These are phyloP conservation scores for Catharus ustulatus DNA, from an alignment of 2,797 vertebrate genomes.

Conservation along the genomic window DNA sequence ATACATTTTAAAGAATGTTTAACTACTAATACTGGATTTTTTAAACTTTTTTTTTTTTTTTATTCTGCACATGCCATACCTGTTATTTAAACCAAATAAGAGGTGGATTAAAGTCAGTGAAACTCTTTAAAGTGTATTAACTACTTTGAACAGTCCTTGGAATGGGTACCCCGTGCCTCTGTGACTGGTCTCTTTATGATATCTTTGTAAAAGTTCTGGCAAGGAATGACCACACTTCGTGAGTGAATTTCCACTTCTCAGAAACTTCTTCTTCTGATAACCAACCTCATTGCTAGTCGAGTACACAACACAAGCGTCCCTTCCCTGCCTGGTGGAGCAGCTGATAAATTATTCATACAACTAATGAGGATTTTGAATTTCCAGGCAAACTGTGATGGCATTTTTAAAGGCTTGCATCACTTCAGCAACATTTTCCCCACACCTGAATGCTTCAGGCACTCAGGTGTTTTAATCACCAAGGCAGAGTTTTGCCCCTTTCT, in stretches of 20 bases:
- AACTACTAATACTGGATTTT: slow-evolving; percentile 4
- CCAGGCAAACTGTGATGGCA: slow-evolving; percentile 44
- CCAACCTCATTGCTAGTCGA: slow-evolving; percentile 6
- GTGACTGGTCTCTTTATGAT: slow-evolving; percentile 44
- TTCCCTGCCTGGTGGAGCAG: slow-evolving; percentile 44
- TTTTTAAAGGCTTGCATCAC: slow-evolving; percentile 59
- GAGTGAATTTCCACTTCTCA: slow-evolving; percentile 39
- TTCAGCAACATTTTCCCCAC: slow-evolving; percentile 58
- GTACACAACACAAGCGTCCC: slow-evolving; percentile 58
- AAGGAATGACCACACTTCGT: slow-evolving; percentile 32
- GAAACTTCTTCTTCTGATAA: slow-evolving; percentile 36
- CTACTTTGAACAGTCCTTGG: slow-evolving; percentile 14
- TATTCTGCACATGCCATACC: neutral
- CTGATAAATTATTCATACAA: slow-evolving; percentile 75
- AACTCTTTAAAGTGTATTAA: slow-evolving; percentile 52
- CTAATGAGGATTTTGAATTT: slow-evolving; percentile 68
- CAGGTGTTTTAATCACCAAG: slow-evolving; percentile 71
- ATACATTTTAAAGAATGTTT: slow-evolving; percentile 12
- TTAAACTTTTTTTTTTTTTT: neutral
- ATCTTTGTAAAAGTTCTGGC: slow-evolving; percentile 49
- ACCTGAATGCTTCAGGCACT: slow-evolving; percentile 77
- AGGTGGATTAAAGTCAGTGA: neutral
- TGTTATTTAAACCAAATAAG: slow-evolving; percentile 31
- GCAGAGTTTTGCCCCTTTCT: slow-evolving; percentile 25
- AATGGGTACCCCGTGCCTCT: neutral